phyloP scores from a whole-genome alignment of 2,797 vertebrate genomes.

The Neostethus bicornis region DNA sequence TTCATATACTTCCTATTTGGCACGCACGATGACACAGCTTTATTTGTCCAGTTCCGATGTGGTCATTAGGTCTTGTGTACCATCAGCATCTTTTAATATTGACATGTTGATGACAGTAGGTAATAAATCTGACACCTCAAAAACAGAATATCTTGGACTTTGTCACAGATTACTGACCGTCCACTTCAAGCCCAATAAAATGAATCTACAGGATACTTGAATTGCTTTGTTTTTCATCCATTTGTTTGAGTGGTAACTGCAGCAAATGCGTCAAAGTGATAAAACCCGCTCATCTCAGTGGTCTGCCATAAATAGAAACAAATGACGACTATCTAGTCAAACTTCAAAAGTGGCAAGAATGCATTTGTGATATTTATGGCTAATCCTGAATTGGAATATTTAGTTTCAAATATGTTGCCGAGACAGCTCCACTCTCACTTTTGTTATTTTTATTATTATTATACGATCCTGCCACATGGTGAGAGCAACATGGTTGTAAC shows the following conservation, averaged over 20 bases:
- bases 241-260: conserved; percentile 59
- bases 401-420: conserved; percentile 52
- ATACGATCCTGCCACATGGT: conserved; percentile 36
- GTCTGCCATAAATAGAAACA: conserved; percentile 38
- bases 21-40: too few relatives aligned
- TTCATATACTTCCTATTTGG: too few relatives aligned
- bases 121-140: conserved; percentile 61
- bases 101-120: conserved; percentile 67
- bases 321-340: conserved; percentile 60
- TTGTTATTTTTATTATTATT: too few relatives aligned
- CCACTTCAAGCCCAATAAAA: conserved; percentile 61
- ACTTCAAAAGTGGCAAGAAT: conserved; percentile 51
- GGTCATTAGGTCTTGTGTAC: too few relatives aligned
- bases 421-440: conserved; percentile 28
- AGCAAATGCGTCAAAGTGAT: conserved; percentile 57
- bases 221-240: conserved; percentile 57
- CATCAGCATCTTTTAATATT: conserved; percentile 42
- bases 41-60: too few relatives aligned
- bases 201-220: conserved; percentile 56
- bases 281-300: conserved; percentile 51
- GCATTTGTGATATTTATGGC: conserved; percentile 45
- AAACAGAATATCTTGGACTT: conserved; percentile 46
- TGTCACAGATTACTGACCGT: conserved; percentile 58
- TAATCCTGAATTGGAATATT: conserved; percentile 49
- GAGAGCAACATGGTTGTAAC: conserved; percentile 50